Conservation (phyloP, 2,797 vertebrate species). For the Phoxinus dragarum region DNA sequence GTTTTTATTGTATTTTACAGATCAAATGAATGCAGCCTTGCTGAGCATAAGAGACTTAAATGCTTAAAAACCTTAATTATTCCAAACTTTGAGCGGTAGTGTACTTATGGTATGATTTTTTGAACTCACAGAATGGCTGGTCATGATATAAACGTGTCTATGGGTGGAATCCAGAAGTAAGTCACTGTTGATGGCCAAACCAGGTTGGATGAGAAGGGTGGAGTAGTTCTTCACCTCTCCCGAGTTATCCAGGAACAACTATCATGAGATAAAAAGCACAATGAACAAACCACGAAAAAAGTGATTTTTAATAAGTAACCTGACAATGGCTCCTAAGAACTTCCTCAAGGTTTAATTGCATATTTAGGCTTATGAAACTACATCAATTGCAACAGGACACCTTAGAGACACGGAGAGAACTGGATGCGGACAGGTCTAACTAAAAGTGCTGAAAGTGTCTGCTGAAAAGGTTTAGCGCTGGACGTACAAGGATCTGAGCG, state of each 20-base stretch:
- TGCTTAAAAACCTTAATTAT: neutral
- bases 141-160: slow-evolving; percentile 91
- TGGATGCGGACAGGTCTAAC: slow-evolving; percentile 41
- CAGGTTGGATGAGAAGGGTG: slow-evolving; percentile 80
- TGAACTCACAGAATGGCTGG: slow-evolving; percentile 83
- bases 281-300: slow-evolving; percentile 5
- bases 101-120: neutral
- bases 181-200: slow-evolving; percentile 85
- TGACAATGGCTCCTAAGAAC: slow-evolving; percentile 16
- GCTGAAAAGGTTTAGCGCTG: slow-evolving; percentile 23
- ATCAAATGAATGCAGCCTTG: too few species aligned
- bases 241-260: slow-evolving; percentile 87
- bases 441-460: slow-evolving; percentile 48
- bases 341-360: slow-evolving; percentile 29
- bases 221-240: slow-evolving; percentile 80
- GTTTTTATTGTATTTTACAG: neutral
- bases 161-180: slow-evolving; percentile 85
- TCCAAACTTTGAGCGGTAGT: neutral
- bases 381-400: slow-evolving; percentile 37
- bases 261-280: slow-evolving; percentile 35
- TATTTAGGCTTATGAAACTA: slow-evolving; percentile 25
- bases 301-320: slow-evolving; percentile 38
- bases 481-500: slow-evolving; percentile 44
- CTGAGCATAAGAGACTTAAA: too few species aligned
- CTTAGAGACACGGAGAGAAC: slow-evolving; percentile 13